Evolutionary conservation across 2,113 vertebrate genomes (phyloP), one percentile per base, ranked within the genome.

Genomic region (Electrona antarctica): DNA sequence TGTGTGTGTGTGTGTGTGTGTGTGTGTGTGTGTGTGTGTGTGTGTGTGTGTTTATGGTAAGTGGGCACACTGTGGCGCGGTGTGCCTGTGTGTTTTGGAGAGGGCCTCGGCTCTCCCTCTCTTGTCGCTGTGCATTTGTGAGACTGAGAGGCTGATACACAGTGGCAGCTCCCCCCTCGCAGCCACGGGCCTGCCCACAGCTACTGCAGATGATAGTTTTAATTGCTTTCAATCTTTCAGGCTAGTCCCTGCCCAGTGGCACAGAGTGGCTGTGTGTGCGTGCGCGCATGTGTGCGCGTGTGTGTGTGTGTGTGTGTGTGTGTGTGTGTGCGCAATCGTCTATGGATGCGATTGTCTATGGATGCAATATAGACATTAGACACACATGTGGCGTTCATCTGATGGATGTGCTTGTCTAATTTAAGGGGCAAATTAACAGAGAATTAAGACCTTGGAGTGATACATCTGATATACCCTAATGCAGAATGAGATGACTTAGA

Each of bases 221-320:
- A 94, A 94, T 94, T 94, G 93, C 92, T 94, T 94, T 94, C 93
- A 94, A 94, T 94, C 91, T 94, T 94, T 93, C 92, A 94, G 93
- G 92, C 92, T 90, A 93, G 93, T 92, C 91, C 89, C 88, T 92
- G 91, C 92, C 93, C 92, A 92, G 80, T 92, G 92, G 93, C 92
- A 33, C 86, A 86, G 81, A 89, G 79, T 77, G 77, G 67, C 74
- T 64, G 55, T 69, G 62, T 71, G 63, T 28, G 67, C 54, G 71
- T 10, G 78, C 60, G 60, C 50, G 73, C 46, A 57, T 67, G 62
- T 11, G 61, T 67, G 56, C 65, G 69, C 78, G 71, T 61, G 73
- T 77, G 79, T 76, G 71, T 62, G 77, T 60, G 56, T 69, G 67
- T 59, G 21, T 58, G 56, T 47, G 13, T 51, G 11, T 67, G 21